These are phyloP conservation scores for Pogonomyrmex californicus DNA, from an alignment of 1,140 invertebrate genomes.

Conservation along the genomic window DNA sequence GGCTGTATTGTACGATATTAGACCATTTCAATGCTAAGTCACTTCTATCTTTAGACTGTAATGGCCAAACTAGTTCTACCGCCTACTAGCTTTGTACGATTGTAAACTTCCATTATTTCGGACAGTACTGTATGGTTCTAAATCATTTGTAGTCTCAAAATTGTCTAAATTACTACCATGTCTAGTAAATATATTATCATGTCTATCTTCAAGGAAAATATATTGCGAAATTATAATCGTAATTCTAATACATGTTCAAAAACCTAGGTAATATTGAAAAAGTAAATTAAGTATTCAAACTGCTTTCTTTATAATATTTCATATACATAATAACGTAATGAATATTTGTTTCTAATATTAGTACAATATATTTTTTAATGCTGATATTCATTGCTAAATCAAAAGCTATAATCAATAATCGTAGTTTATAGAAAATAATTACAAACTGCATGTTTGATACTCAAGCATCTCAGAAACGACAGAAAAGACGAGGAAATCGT, in stretches of 20 bases:
- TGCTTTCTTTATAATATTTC: neutral
- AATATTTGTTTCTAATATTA: neutral
- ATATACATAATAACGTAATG: neutral
- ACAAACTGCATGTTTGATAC: neutral
- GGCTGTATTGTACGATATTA: neutral
- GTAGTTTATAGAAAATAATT: neutral
- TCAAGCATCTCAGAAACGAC: neutral
- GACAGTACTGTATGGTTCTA: neutral
- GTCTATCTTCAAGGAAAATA: neutral
- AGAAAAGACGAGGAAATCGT: neutral
- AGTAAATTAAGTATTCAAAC: neutral
- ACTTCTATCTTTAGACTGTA: conserved; percentile 3
- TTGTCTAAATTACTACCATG: too few relatives aligned
- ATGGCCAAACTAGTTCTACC: neutral
- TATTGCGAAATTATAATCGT: neutral
- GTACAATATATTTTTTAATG: neutral
- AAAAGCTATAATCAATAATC: neutral
- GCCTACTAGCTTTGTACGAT: neutral
- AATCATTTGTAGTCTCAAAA: too few relatives aligned
- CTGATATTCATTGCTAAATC: too few relatives aligned
- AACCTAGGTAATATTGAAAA: neutral
- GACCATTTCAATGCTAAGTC: conserved; percentile 29
- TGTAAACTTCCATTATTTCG: neutral
- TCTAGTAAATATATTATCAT: neutral
- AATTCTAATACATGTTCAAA: neutral